Evolutionary conservation across 1,140 invertebrate genomes (phyloP), one percentile per base, ranked within the genome.

Genomic region (Anagrus nilaparvatae): DNA sequence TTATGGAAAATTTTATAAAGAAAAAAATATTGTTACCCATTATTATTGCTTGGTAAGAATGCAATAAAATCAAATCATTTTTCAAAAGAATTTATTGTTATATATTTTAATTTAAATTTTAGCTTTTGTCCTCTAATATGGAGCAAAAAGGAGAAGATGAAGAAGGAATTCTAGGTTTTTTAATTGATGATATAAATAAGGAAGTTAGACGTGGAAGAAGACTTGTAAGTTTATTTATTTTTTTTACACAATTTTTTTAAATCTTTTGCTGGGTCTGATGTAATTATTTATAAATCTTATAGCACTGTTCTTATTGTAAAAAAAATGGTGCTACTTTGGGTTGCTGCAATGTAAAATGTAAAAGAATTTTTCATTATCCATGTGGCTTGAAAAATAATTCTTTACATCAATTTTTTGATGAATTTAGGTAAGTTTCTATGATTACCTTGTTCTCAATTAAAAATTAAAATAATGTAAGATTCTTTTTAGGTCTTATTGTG

Each of bases 151-250:
- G 77, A 5, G 58, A 59, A 14, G 72, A 76, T 41, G 53, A 72
- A 30, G 65, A 78, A 47, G 78, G 79, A 2, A 77, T 80, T 44
- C 56, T 77, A 25, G 79, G 79, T 9, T 82, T 82, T 60, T 48
- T 80, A 35, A 45, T 55, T 12, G 43, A 53, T n/a, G 78, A 81
- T 53, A 79, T 81, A 29, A 46, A 60, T 10, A 73, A 71, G 40
- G 79, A 81, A 65, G 43, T 75, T 14, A 55, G 51, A 42, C 63
- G 78, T 55, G 76, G 74, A 39, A 57, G 57, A 35, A 69, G 60
- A 55, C 54, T 79, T 49, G 76, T 76, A 65, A 61, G 58, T 50
- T 28, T 25, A 5, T 37, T n/a, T 43, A 17, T 30, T 30, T 30
- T 27, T 7, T 27, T 27, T 12, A 27, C 12, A 7, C 19, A 23